A percentile compares a stretch with the other conserved stretches of the same genome.
phyloP scores from a whole-genome alignment of 2,888 invertebrate genomes.

The Rhamnusium bicolor region DNA sequence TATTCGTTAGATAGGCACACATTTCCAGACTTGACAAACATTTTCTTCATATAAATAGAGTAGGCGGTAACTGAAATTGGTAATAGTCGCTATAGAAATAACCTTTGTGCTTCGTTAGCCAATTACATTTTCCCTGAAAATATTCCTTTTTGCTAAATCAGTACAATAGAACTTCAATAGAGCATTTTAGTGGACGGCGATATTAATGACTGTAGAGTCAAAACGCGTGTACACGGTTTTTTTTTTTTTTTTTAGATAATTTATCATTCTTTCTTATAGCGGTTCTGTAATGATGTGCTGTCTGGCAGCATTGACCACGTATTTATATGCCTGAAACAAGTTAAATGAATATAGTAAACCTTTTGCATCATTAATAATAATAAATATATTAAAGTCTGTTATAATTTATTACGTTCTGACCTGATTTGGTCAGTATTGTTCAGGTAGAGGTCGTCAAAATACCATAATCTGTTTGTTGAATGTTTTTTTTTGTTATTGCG shows the following conservation, averaged over 20 bases:
- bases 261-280: neutral
- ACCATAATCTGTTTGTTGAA: too few species aligned
- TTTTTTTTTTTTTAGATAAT: neutral
- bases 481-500: too few species aligned
- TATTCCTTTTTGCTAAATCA: neutral
- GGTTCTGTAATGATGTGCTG: neutral
- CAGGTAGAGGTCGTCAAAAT: neutral
- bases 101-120: neutral
- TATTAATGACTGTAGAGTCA: neutral
- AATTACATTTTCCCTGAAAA: neutral
- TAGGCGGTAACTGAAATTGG: conserved; percentile 3
- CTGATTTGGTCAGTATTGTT: neutral
- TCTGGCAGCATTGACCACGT: neutral
- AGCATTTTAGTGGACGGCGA: neutral
- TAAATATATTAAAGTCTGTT: neutral
- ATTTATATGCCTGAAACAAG: neutral
- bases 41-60: neutral
- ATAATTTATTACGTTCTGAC: neutral
- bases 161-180: neutral
- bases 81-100: conserved; percentile 2
- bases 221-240: neutral
- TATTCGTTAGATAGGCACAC: neutral
- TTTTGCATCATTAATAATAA: conserved; percentile 1
- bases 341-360: neutral
- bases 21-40: neutral